phyloP scores from a whole-genome alignment of 2,113 vertebrate species.

The Colossoma macropomum region DNA sequence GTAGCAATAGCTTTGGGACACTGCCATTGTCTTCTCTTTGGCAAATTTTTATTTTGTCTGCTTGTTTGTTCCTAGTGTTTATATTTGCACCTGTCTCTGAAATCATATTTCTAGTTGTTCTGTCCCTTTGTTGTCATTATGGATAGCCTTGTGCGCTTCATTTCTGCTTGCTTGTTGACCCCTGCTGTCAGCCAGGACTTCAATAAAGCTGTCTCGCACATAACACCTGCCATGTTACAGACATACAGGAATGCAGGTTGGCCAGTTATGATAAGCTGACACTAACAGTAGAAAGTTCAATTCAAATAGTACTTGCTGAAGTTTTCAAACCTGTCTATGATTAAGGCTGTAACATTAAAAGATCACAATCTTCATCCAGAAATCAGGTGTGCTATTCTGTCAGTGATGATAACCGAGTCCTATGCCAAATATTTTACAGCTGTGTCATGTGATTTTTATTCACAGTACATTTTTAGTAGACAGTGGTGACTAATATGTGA shows the following conservation, averaged over 20 bases:
- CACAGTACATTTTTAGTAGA: slow-evolving; percentile 7
- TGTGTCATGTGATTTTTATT: slow-evolving; percentile 9
- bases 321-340: no score
- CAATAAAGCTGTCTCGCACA: background rate
- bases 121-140: background rate
- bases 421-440: background rate
- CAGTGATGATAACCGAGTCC: slow-evolving; percentile 6
- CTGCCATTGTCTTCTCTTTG: background rate
- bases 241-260: background rate
- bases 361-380: background rate
- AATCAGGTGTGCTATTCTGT: background rate
- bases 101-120: background rate
- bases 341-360: background rate
- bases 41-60: background rate
- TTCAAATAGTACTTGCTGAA: background rate
- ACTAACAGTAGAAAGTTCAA: background rate
- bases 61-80: background rate
- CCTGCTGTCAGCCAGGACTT: background rate
- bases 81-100: no score
- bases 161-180: background rate
- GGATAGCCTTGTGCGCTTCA: background rate
- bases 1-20: background rate
- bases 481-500: slow-evolving; percentile 34
- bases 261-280: background rate
- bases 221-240: background rate